A percentile compares a stretch with the other conserved stretches of the same genome.
These are phyloP conservation scores for Anas platyrhynchos DNA, from an alignment of 2,113 vertebrate genomes.

Conservation along the genomic window DNA sequence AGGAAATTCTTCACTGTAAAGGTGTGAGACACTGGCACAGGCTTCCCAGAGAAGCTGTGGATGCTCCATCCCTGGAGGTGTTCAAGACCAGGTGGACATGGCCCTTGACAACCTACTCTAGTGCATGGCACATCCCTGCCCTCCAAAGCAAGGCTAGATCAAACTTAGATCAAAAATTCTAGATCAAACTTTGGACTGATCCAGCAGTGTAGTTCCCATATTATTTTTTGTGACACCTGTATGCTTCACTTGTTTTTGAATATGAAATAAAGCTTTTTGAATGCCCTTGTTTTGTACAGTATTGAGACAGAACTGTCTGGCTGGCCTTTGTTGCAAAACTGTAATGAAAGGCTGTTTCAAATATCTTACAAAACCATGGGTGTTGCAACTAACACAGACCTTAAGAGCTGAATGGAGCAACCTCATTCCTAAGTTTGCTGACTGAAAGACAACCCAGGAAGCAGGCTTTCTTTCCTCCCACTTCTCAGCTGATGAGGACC, in stretches of 20 bases:
- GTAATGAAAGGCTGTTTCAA: slow-evolving; percentile 48
- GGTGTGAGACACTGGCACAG: no score
- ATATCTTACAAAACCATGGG: neutral
- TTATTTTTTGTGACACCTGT: neutral
- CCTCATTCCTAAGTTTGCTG: neutral
- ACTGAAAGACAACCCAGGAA: neutral
- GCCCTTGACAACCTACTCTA: no score
- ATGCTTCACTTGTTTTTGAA: neutral
- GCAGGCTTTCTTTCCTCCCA: neutral
- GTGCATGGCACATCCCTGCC: no score
- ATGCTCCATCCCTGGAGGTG: no score
- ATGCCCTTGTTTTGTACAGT: neutral
- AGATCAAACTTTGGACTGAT: neutral
- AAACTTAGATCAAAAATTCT: neutral
- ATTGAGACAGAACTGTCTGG: slow-evolving; percentile 34
- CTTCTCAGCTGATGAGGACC: neutral
- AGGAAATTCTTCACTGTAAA: no score
- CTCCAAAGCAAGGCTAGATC: neutral
- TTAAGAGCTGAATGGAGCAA: slow-evolving; percentile 32
- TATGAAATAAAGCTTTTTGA: neutral
- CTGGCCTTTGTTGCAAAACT: slow-evolving; percentile 49
- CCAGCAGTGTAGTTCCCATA: neutral
- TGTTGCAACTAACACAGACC: slow-evolving; percentile 50
- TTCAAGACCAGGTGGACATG: no score
- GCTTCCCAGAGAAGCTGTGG: no score